Conservation (phyloP, 2,113 vertebrate genomes). For the Origma solitaria region DNA sequence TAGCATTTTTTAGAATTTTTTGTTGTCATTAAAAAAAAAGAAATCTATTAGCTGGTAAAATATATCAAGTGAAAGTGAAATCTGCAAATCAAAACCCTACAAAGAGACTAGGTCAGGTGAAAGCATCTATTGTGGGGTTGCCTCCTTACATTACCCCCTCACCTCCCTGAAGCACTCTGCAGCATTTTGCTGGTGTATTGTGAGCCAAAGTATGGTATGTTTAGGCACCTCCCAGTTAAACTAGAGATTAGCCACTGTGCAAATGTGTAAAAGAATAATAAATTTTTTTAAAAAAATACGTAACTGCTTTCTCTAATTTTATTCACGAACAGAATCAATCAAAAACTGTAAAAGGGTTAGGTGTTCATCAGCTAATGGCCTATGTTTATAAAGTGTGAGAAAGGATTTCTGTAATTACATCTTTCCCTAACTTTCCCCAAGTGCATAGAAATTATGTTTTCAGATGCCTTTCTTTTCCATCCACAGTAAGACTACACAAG, state of each 20-base stretch:
- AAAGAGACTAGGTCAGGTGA: not conserved
- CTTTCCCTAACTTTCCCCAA: not conserved
- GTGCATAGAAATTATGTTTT: not conserved
- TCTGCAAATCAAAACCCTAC: not conserved
- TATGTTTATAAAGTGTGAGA: not conserved
- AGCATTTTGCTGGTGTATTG: not conserved
- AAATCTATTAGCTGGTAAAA: not conserved
- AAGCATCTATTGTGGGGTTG: not conserved
- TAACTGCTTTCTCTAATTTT: not conserved
- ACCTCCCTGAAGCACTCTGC: not conserved
- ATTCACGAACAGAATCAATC: not conserved
- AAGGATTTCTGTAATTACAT: not conserved
- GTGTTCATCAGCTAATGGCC: not conserved
- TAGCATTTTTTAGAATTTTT: not conserved
- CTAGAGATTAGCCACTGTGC: not conserved
- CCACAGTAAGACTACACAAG: not conserved
- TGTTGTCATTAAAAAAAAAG: not conserved
- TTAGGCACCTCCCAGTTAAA: not conserved
- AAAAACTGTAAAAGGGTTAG: not conserved
- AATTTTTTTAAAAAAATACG: not conserved
- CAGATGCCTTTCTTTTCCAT: not conserved
- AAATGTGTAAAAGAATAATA: constrained; percentile 4
- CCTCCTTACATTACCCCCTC: not conserved
- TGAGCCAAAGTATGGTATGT: not conserved
- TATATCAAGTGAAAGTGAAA: not conserved